phyloP scores from a whole-genome alignment of 2,888 invertebrate species.

The Lasiommata megera region DNA sequence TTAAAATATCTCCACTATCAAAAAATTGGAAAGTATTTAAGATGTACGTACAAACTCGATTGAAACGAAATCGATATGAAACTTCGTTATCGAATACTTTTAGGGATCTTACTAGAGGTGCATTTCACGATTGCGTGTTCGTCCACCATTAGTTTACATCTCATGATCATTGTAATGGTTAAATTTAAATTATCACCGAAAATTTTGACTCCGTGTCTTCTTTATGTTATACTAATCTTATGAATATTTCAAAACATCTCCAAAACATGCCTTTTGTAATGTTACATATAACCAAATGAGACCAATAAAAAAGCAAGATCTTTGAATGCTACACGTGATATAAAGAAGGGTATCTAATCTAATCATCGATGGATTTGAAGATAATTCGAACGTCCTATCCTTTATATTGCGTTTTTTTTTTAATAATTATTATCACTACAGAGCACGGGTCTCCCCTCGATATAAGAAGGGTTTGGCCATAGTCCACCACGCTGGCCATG shows the following conservation, averaged over 20 bases:
- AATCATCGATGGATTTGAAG: not conserved
- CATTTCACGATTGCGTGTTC: conserved; percentile 32
- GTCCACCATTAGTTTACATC: conserved; percentile 27
- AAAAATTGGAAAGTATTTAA: too few relatives aligned
- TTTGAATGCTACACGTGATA: not conserved
- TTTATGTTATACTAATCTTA: conserved; percentile 23
- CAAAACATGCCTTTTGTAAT: conserved; percentile 6
- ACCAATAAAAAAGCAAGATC: conserved; percentile 11
- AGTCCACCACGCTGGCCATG: too few relatives aligned
- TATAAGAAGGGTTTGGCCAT: too few relatives aligned
- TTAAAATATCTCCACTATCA: too few relatives aligned
- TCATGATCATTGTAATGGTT: conserved; percentile 23
- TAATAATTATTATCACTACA: too few relatives aligned
- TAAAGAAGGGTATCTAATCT: not conserved
- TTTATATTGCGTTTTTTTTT: too few relatives aligned
- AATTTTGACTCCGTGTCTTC: conserved; percentile 12
- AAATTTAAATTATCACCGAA: conserved; percentile 24
- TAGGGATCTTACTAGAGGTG: not conserved
- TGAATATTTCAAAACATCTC: conserved; percentile 16
- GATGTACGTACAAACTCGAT: too few relatives aligned
- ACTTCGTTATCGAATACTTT: not conserved
- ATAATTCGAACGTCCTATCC: too few relatives aligned
- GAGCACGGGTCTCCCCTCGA: too few relatives aligned
- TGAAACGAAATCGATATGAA: not conserved
- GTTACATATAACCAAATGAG: conserved; percentile 4